Evolutionary conservation across 2,888 invertebrate species (phyloP).

Genomic region (Halictus ligatus): DNA sequence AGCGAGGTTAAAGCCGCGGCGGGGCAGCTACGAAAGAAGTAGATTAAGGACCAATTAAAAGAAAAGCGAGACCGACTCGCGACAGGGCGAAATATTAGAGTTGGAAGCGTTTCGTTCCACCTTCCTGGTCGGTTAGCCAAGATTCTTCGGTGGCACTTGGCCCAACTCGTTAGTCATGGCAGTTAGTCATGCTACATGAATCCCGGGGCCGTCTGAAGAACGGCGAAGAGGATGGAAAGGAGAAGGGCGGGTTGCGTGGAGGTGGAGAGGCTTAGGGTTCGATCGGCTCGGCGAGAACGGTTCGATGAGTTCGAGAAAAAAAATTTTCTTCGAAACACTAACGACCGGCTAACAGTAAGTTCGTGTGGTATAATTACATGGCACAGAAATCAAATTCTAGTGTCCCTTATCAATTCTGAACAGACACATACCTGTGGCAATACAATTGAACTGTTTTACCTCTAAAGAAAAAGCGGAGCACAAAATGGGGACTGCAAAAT

Average conservation of each 20-base stretch:
- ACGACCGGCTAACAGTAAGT: neutral
- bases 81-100: slow-evolving; percentile 59
- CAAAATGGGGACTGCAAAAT: neutral
- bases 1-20: neutral
- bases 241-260: slow-evolving; percentile 29
- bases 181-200: slow-evolving; percentile 79
- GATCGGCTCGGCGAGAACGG: slow-evolving; percentile 32
- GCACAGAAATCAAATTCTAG: no score
- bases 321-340: neutral
- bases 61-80: slow-evolving; percentile 33
- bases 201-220: slow-evolving; percentile 61
- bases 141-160: slow-evolving; percentile 79
- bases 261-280: slow-evolving; percentile 17
- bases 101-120: slow-evolving; percentile 61
- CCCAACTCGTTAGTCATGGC: slow-evolving; percentile 81
- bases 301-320: slow-evolving; percentile 11
- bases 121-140: slow-evolving; percentile 70
- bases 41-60: slow-evolving; percentile 26
- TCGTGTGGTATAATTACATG: no score
- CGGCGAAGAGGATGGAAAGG: slow-evolving; percentile 56
- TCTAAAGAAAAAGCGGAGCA: no score
- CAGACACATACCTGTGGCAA: no score
- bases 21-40: slow-evolving; percentile 13
- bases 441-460: no score
- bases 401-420: no score